Percentiles rank a stretch among this genome's conserved stretches.
These are phyloP conservation scores for Pantherophis alleghaniensis DNA, from an alignment of 2,797 vertebrate genomes.

Conservation along the genomic window DNA sequence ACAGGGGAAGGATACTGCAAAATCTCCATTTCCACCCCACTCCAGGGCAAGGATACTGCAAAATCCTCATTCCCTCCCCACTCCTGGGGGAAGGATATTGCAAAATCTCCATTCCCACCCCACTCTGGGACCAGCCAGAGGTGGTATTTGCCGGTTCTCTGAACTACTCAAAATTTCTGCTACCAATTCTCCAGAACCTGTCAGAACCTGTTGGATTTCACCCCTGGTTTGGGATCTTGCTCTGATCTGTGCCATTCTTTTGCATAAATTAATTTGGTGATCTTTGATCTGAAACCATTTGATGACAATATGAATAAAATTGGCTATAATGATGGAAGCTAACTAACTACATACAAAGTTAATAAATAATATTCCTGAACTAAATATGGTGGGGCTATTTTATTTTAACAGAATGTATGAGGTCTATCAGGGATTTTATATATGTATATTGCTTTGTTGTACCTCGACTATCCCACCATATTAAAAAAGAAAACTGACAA, in stretches of 20 bases:
- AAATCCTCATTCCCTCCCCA: too few relatives aligned
- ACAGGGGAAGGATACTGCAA: too few relatives aligned
- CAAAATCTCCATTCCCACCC: too few relatives aligned
- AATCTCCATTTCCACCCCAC: too few relatives aligned
- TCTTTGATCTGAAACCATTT: not conserved
- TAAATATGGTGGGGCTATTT: not conserved
- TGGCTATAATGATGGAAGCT: not conserved
- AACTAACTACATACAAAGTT: not conserved
- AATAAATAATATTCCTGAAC: not conserved
- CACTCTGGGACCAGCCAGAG: too few relatives aligned
- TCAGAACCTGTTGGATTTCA: too few relatives aligned
- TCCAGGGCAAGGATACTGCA: too few relatives aligned
- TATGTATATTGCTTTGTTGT: not conserved
- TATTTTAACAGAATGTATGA: not conserved
- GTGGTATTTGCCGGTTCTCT: too few relatives aligned
- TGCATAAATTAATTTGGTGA: not conserved
- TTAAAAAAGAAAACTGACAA: slow-evolving; percentile 14
- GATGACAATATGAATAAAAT: not conserved
- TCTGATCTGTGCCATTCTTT: not conserved
- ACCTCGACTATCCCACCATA: not conserved
- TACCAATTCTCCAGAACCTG: too few relatives aligned
- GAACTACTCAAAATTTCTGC: too few relatives aligned
- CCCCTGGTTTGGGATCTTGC: not conserved
- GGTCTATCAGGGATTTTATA: slow-evolving; percentile 16
- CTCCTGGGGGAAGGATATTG: too few relatives aligned